Base-by-base conservation (phyloP, 2,888 invertebrate species). In the Agriopis leucophaearia region DNA sequence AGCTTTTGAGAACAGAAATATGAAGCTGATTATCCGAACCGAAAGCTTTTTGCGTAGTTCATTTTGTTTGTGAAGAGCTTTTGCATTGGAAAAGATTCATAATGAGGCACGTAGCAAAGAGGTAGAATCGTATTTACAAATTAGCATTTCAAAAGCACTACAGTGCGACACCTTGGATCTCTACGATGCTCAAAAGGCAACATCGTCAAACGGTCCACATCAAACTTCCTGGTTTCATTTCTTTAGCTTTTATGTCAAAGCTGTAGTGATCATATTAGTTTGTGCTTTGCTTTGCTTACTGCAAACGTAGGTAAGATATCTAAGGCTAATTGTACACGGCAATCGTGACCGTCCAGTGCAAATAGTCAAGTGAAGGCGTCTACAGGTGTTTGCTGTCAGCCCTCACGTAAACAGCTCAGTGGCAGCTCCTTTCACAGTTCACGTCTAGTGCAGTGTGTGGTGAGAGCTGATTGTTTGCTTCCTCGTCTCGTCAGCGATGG, bases 381-480 rank as follows among this genome's bases (percentile, higher is more conserved):
- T 85, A 87, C 88, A 89, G 88, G 88, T 92, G 90, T 92, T 89
- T 90, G 88, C 87, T 77, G 86, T 89, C 87, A 84, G 85, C 89
- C 91, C 91, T 85, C 90, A 90, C 90, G 90, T 90, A 92, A 92
- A 92, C 90, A 91, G 84, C 83, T 82, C 81, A 77, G 74, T 83
- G 83, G 82, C 81, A 84, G 83, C 80, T 87, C 88, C 89, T 90
- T 87, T 86, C 80, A 83, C 82, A 65, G 71, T 69, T 70, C 64
- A 45, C 50, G 70, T 75, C 71, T 72, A 71, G 70, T 71, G 55
- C 64, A 54, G 67, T 72, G 69, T 72, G 69, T 52, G 69, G 68
- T 65, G 38, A 67, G 63, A 69, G 51, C 54, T 45, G 45, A n/a
- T 58, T 73, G 68, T 75, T 73, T 71, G 69, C 63, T 59, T 10